Evolutionary conservation across 2,113 vertebrate genomes (phyloP), one percentile per base, ranked within the genome.

Genomic region (Aphelocoma coerulescens): DNA sequence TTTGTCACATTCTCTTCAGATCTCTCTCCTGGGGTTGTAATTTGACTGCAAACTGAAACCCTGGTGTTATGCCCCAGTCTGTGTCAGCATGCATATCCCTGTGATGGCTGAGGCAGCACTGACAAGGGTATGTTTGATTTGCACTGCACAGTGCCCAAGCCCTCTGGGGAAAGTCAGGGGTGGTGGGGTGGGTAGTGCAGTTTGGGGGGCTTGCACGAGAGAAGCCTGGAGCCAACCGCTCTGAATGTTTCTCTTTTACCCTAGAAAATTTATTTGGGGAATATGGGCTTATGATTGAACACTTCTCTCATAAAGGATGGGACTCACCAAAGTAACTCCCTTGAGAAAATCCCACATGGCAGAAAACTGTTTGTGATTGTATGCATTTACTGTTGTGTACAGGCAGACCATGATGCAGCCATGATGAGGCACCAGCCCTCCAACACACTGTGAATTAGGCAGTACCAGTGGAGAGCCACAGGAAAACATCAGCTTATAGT

Each of bases 11-110:
- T 77, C 35, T 57, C 30, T 71, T 69, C 27, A 59, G 75, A 79
- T 11, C 0, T 0, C 39, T 69, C 15, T 57, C 33, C 39, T 35
- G 23, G 10, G 39, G 15, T 4, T 85, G 37, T 52, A 59, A 83
- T 28, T 24, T 46, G 75, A 48, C 14, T 1, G 1, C 7, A 4
- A 58, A 54, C 37, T 62, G 51, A 59, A 86, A 66, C 55, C 15
- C 23, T 55, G 1, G 1, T 58, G 55, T 67, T 46, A 62, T 2
- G 58, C 2, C 10, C 6, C 35, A n/a, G 18, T 17, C 27, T 1
- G 1, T 26, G 44, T 65, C 41, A 30, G 32, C 67, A 41, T 0
- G 0, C 0, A 0, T 27, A 19, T 30, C 2, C 0, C 67, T 59
- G 33, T 13, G 16, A 21, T 6, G 41, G 46, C 52, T 61, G 81